Percentiles rank a stretch among this genome's conserved stretches.
phyloP scores from a whole-genome alignment of 92 coral and sea anemone genomes.

The Bergia puertoricense region DNA sequence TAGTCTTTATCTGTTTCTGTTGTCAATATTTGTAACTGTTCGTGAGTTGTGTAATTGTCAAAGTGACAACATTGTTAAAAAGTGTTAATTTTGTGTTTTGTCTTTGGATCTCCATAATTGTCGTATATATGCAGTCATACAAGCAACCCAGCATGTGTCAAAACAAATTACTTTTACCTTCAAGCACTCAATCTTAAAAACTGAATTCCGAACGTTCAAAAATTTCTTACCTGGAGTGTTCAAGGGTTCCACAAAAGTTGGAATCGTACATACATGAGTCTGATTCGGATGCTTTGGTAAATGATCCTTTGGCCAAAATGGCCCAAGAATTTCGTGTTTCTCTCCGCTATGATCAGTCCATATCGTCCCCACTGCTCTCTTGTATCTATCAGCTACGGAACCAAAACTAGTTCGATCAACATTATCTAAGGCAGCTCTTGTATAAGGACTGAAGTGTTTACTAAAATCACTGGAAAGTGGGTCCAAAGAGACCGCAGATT shows the following conservation, averaged over 20 bases:
- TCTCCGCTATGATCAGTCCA: slow-evolving; percentile 76
- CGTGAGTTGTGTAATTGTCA: neutral
- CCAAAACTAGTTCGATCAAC: slow-evolving; percentile 16
- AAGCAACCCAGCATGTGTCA: neutral
- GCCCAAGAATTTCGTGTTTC: slow-evolving; percentile 74
- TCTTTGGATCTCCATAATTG: neutral
- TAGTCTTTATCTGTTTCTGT: neutral
- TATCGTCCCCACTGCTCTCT: slow-evolving; percentile 58
- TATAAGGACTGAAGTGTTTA: slow-evolving; percentile 64
- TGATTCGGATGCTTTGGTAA: slow-evolving; percentile 78
- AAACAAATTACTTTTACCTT: neutral
- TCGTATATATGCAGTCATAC: neutral
- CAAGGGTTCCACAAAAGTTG: slow-evolving; percentile 75
- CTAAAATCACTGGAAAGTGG: slow-evolving; percentile 69
- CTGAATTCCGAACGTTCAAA: neutral
- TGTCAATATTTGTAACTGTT: neutral
- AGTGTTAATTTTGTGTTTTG: neutral
- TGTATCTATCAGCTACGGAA: slow-evolving; percentile 39
- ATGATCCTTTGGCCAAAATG: slow-evolving; percentile 94
- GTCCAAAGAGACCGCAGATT: slow-evolving; percentile 43
- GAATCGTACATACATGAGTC: slow-evolving; percentile 67
- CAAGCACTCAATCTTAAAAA: neutral
- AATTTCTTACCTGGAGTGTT: slow-evolving; percentile 76
- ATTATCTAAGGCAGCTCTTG: slow-evolving; percentile 74
- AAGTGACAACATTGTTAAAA: neutral